Percentiles rank a stretch among this genome's conserved stretches.
These are phyloP conservation scores for Nymphalis urticae DNA, from an alignment of 2,888 invertebrate genomes.

Conservation along the genomic window DNA sequence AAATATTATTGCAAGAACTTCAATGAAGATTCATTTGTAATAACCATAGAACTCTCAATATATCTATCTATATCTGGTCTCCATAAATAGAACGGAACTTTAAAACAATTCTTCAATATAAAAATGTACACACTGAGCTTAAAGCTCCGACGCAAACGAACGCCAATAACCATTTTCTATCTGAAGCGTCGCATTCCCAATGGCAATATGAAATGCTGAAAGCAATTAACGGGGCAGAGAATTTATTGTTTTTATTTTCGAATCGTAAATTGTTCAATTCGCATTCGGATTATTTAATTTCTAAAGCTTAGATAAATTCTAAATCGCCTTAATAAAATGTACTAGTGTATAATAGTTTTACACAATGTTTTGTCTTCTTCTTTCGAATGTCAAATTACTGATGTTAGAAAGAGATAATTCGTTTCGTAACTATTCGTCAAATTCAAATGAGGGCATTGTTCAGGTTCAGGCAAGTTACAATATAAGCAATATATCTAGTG, in stretches of 20 bases:
- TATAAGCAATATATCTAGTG: no score
- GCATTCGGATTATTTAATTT: slow-evolving; percentile 14
- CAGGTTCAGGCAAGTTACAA: no score
- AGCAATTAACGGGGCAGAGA: slow-evolving; percentile 29
- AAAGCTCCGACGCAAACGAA: neutral
- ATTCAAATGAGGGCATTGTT: no score
- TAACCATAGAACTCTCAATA: no score
- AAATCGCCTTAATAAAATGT: no score
- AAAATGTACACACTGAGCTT: neutral
- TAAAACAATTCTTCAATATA: neutral
- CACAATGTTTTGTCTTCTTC: no score
- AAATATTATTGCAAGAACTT: no score
- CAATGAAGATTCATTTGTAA: no score
- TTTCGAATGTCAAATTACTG: no score
- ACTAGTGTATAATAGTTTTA: no score
- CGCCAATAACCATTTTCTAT: slow-evolving; percentile 13
- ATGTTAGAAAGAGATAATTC: no score
- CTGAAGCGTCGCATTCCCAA: slow-evolving; percentile 27
- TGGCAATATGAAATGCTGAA: slow-evolving; percentile 28
- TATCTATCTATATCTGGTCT: neutral
- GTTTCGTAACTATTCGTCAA: no score
- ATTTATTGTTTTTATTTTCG: slow-evolving; percentile 28
- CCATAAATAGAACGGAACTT: neutral
- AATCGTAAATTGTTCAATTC: slow-evolving; percentile 23
- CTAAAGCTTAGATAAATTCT: neutral